Evolutionary conservation across 2,888 invertebrate genomes (phyloP).

Genomic region (Zelleria hepariella): DNA sequence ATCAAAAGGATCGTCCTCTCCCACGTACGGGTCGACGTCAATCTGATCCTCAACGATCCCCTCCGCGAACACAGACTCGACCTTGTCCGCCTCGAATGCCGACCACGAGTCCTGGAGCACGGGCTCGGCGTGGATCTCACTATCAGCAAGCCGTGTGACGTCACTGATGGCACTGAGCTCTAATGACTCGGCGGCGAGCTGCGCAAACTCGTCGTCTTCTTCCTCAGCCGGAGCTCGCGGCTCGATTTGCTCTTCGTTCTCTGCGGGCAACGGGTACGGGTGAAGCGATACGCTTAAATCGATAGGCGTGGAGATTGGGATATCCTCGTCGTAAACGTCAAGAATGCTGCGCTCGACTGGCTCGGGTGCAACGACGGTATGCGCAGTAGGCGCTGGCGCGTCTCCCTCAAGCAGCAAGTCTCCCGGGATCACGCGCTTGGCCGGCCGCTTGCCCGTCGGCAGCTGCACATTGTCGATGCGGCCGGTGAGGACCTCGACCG

Average conservation of each 20-base stretch:
- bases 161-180: slow-evolving; percentile 71
- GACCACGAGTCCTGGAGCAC: slow-evolving; percentile 74
- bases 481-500: slow-evolving; percentile 89
- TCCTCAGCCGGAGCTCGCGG: slow-evolving; percentile 31
- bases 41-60: slow-evolving; percentile 60
- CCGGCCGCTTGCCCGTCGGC: slow-evolving; percentile 49
- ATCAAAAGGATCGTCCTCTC: slow-evolving; percentile 86
- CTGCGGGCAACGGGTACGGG: slow-evolving; percentile 50
- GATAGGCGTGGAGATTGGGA: slow-evolving; percentile 77
- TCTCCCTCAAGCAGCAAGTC: slow-evolving; percentile 78
- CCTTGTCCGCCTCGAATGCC: slow-evolving; percentile 74
- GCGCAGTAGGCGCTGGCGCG: slow-evolving; percentile 34
- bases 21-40: slow-evolving; percentile 63
- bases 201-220: slow-evolving; percentile 83
- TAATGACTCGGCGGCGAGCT: slow-evolving; percentile 83
- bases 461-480: slow-evolving; percentile 82
- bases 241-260: slow-evolving; percentile 48
- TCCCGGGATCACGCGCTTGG: slow-evolving; percentile 74
- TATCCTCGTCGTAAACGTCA: slow-evolving; percentile 78
- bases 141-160: slow-evolving; percentile 55
- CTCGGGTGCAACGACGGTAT: slow-evolving; percentile 70
- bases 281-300: slow-evolving; percentile 78
- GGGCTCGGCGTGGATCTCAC: slow-evolving; percentile 49
- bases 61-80: slow-evolving; percentile 57
- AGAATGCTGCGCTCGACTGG: slow-evolving; percentile 78